Evolutionary conservation across 2,888 invertebrate genomes (phyloP), one percentile per base, ranked within the genome.

Genomic region (Morpho deidamia): DNA sequence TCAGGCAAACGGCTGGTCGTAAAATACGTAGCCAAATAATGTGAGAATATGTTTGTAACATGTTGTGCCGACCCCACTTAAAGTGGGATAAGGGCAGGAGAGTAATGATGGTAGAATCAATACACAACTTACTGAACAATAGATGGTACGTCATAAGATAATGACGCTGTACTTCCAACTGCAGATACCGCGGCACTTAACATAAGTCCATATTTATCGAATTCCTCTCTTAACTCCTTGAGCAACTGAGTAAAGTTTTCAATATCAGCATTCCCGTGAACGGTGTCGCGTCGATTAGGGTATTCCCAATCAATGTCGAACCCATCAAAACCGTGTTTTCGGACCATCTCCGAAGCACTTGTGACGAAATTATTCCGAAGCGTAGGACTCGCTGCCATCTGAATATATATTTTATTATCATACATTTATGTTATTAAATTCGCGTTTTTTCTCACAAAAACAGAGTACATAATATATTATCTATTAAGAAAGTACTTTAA

Each of bases 241-340:
- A 93, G 59, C 0, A 94, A 73, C 7, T 62, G 60, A 0, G 84
- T 82, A 59, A 87, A 93, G 67, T 92, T 92, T 5, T 84, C 65
- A 1, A 85, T 65, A 53, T 92, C 92, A 1, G 70, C 76, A 8
- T 53, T 44, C 0, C 78, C 80, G 12, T 91, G 78, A 0, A 78
- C 75, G 0, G 81, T 67, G 57, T 92, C 92, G 38, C 92, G 77
- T 45, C 91, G 89, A 47, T 83, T 90, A 0, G 94, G 94, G 62
- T 93, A 94, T 65, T 94, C 93, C 94, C 95, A 95, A 70, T 94
- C 94, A 0, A 95, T 50, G 66, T 95, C 94, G 0, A 94, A 79
- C 1, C 95, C 95, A 65, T 95, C 93, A 60, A 95, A 95, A 0
- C 85, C 85, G 66, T 93, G 79, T 2, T 81, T 78, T 41, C 76